Base-by-base conservation (phyloP, 2,797 vertebrate species). In the Gymnothorax reevesii region DNA sequence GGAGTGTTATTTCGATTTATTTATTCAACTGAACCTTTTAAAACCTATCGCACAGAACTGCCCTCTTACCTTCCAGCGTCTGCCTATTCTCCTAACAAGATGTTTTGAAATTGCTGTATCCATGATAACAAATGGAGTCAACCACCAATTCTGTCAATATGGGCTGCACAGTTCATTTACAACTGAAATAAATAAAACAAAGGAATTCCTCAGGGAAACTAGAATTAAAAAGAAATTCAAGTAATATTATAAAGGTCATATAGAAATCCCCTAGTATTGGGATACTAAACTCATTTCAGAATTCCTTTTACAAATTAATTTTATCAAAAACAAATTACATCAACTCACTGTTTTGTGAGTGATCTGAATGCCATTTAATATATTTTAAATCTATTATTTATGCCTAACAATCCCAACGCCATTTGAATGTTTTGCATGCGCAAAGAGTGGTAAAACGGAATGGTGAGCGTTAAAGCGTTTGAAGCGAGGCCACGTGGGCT, bases 321-420 rank as follows among this genome's bases (percentile, higher is more conserved):
- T 86, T 77, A 86, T 77, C 33, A 33, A 83, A 86, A 86, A 80
- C 66, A 86, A 59, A 1, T 83, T 89, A 88, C 88, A 88, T 83
- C 83, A 82, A 77, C 77, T 66, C 62, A 82, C 83, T 66, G n/a
- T 87, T 69, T 85, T 82, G 87, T 86, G 85, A 60, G 54, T 84
- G 27, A 66, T 80, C 75, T 66, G 20, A 66, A 83, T 59, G 60
- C 66, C 17, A 85, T 79, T 83, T 84, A 86, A 64, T 86, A 62
- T 84, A 80, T 84, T 82, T 57, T 59, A 84, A 49, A 17, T 83
- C 62, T 83, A 85, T 87, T 83, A 71, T 83, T 83, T 87, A 85
- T 88, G 82, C 64, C 49, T 79, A 75, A 88, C 75, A 84, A 73
- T 80, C 73, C 86, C 27, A 80, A 57, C 73, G 62, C 86, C 83